Evolutionary conservation across 2,888 invertebrate species (phyloP), one percentile per base, ranked within the genome.

Genomic region (Xylota segnis): DNA sequence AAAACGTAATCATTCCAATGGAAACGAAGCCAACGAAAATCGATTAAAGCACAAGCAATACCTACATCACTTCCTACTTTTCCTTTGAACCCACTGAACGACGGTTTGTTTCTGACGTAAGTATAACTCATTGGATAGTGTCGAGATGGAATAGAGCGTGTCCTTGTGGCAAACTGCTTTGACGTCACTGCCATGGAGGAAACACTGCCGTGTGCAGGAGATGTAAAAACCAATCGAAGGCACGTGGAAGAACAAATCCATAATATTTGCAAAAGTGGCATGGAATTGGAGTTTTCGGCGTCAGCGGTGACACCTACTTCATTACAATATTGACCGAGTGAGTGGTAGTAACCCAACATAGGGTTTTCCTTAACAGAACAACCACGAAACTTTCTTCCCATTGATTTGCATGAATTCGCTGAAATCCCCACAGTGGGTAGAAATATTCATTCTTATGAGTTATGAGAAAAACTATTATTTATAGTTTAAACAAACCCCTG

Each of bases 71-170:
- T 16, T 9, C 10, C 32, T 34, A 50, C 29, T 18, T 47, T 18
- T 12, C 6, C 34, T 18, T 34, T 47, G 47, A 34, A 5, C 50
- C 66, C 47, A 52, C 52, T 12, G 2, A 14, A 23, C 1, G 3
- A 23, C 3, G 23, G n/a, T 23, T 23, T 23, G 23, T 9, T 45
- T 37, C 29, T 43, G 40, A 68, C 68, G 29, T 37, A 52, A 66
- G 65, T 18, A 34, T 6, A 18, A 47, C 34, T 47, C 27, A 47
- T 47, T 16, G 5, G 16, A 63, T 10, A 4, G 12, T 4, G 16
- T 65, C 18, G 32, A 18, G 34, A 34, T 47, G 50, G 10, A 10
- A 6, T 34, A 5, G 9, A 58, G 5, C 34, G n/a, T 34, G 54
- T 29, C 5, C 14, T 54, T 14, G 27, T 12, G 12, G 10, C 27